Percentiles rank a stretch among this genome's conserved stretches.
These are phyloP conservation scores for Lepidothrix coronata DNA, from an alignment of 2,113 vertebrate species.

Conservation along the genomic window DNA sequence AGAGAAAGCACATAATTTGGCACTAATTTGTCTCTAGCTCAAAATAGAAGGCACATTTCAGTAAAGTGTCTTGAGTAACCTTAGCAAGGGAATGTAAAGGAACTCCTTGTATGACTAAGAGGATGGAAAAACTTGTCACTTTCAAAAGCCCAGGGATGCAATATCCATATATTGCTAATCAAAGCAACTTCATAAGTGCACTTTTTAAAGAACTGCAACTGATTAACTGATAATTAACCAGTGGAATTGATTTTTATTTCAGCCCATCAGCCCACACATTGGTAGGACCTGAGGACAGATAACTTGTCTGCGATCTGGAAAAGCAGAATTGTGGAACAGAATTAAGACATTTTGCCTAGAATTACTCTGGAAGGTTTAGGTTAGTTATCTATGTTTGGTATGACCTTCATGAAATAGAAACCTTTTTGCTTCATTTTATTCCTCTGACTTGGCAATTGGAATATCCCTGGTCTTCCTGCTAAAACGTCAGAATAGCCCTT, in stretches of 20 bases:
- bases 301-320: constrained; percentile 47
- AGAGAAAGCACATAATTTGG: constrained; percentile 5
- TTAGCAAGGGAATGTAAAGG: not conserved
- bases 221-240: constrained; percentile 69
- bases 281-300: constrained; percentile 6
- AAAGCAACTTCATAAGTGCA: constrained; percentile 52
- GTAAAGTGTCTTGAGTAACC: not conserved
- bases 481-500: not conserved
- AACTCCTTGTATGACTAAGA: not conserved
- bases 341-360: not conserved
- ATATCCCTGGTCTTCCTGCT: not conserved
- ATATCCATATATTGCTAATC: constrained; percentile 65
- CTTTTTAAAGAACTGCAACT: constrained; percentile 52
- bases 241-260: constrained; percentile 51
- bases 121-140: not conserved
- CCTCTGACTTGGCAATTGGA: not conserved
- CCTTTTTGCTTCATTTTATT: not conserved
- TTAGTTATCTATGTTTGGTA: not conserved
- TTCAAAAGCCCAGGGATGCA: constrained; percentile 49
- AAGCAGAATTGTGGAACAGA: not conserved
- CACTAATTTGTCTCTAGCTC: not conserved
- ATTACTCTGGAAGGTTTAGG: not conserved
- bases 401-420: not conserved
- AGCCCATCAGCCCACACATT: constrained; percentile 17
- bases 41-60: not conserved